Evolutionary conservation across 2,113 vertebrate genomes (phyloP).

Genomic region (crab-eating macaque (Macaca fascicularis)): DNA sequence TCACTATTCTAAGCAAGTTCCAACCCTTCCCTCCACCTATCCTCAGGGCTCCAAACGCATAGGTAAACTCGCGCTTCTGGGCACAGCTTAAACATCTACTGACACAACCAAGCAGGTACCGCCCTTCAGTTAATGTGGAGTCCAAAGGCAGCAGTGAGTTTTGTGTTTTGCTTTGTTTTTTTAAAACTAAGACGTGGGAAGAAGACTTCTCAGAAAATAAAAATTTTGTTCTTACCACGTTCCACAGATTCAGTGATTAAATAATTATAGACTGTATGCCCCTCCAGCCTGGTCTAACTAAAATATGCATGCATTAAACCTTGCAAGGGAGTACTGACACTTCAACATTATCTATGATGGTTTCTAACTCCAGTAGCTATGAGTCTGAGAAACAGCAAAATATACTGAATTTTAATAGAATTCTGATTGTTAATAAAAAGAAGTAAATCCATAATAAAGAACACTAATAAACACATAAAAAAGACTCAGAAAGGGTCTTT

Average conservation of each 20-base stretch:
- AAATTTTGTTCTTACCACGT: constrained; percentile 44
- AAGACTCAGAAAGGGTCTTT: background rate
- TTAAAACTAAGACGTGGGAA: background rate
- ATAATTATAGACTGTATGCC: constrained; percentile 10
- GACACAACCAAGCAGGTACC: background rate
- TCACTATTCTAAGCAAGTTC: background rate
- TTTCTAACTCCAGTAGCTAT: constrained; percentile 36
- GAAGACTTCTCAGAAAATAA: constrained; percentile 45
- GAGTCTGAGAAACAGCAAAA: constrained; percentile 60
- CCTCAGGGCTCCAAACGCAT: background rate
- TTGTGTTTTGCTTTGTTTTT: background rate
- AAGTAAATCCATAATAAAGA: constrained; percentile 48
- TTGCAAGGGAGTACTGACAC: constrained; percentile 14
- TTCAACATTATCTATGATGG: constrained; percentile 43
- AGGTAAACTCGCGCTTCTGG: background rate
- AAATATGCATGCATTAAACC: constrained; percentile 43
- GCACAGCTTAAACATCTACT: background rate
- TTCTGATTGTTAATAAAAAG: constrained; percentile 62
- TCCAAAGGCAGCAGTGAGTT: background rate
- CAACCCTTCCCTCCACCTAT: background rate
- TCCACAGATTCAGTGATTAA: constrained; percentile 49
- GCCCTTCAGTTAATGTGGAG: background rate
- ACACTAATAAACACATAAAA: constrained; percentile 48
- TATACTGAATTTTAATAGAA: constrained; percentile 63
- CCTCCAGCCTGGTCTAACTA: background rate